These are phyloP conservation scores for Pangasius macronema DNA, from an alignment of 2,797 vertebrate species.

Conservation along the genomic window DNA sequence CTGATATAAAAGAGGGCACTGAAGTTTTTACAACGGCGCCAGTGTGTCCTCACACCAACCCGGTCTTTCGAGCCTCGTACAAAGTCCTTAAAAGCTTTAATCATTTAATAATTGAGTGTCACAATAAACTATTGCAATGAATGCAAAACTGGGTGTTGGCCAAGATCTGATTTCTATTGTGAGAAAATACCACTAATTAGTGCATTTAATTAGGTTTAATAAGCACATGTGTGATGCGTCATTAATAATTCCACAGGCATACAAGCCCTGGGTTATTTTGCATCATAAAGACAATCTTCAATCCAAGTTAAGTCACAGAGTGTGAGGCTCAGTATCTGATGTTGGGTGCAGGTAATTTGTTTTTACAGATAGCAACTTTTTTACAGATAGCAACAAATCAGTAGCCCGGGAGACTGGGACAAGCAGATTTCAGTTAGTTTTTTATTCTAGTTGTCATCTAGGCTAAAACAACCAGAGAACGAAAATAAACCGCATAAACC, in stretches of 20 bases:
- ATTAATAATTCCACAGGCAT: background rate
- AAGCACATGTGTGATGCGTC: background rate
- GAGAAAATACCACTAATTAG: slow-evolving; percentile 8
- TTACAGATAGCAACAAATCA: background rate
- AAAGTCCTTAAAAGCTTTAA: background rate
- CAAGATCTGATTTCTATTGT: slow-evolving; percentile 19
- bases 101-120: slow-evolving; percentile 7
- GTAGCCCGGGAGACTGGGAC: background rate
- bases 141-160: slow-evolving; percentile 13
- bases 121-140: background rate
- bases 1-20: slow-evolving; percentile 1
- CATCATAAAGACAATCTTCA: background rate
- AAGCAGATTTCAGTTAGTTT: background rate
- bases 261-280: background rate
- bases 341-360: background rate
- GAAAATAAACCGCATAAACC: background rate
- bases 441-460: background rate
- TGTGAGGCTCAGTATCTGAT: background rate
- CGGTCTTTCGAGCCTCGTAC: background rate
- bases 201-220: slow-evolving; percentile 13
- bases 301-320: background rate
- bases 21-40: slow-evolving; percentile 18
- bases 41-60: background rate
- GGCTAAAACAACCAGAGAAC: background rate
- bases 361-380: background rate